A percentile compares a stretch with the other conserved stretches of the same genome.
Conservation (phyloP, 2,888 invertebrate species). For the Synergus laeviventris region DNA sequence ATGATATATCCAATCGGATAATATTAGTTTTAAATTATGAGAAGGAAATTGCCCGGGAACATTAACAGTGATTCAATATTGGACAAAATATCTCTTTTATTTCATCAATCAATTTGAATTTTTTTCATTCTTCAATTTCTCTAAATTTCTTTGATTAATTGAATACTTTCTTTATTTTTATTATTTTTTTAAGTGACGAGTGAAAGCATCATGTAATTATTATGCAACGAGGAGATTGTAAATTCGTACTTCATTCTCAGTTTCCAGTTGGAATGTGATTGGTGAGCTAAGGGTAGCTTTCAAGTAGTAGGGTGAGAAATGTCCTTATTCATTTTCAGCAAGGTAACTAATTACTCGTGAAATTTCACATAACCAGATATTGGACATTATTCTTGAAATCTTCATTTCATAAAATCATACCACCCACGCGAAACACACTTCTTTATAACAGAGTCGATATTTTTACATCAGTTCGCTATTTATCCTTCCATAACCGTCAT, state of each 20-base stretch:
- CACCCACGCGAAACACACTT: background rate
- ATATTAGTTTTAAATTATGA: constrained; percentile 1
- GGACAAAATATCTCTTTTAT: background rate
- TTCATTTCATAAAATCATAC: background rate
- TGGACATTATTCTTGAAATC: background rate
- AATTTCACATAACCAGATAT: constrained; percentile 4
- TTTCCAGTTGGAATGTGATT: background rate
- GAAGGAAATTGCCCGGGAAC: background rate
- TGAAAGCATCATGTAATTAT: background rate
- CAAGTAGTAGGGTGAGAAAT: background rate
- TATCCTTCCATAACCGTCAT: background rate
- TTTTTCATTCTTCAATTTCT: no score
- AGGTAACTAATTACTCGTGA: background rate
- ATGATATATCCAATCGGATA: background rate
- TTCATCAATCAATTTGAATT: no score
- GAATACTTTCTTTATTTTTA: background rate
- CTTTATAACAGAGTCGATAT: constrained; percentile 14
- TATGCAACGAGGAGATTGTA: background rate
- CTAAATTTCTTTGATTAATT: no score
- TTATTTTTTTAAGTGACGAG: background rate
- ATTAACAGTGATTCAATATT: background rate
- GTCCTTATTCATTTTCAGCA: background rate
- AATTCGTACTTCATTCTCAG: background rate
- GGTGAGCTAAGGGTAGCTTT: background rate
- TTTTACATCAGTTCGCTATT: constrained; percentile 8